phyloP scores from a whole-genome alignment of 2,797 vertebrate species.

The Bucorvus abyssinicus region DNA sequence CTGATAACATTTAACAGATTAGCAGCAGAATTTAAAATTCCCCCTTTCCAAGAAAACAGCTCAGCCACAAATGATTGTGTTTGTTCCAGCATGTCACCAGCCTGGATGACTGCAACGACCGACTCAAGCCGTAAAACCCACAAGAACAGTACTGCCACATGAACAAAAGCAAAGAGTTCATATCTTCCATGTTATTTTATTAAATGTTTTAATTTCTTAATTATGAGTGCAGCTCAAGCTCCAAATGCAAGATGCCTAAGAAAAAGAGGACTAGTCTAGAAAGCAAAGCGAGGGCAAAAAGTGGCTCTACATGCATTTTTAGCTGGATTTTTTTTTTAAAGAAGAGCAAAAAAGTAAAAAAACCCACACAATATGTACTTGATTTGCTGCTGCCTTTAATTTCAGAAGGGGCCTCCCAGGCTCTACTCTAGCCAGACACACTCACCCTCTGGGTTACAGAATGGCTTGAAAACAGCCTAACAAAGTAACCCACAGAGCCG shows the following conservation, averaged over 20 bases:
- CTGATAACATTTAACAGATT: background rate
- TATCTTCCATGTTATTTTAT: background rate
- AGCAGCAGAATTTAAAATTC: background rate
- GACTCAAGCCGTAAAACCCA: background rate
- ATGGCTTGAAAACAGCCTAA: background rate
- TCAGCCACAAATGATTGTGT: background rate
- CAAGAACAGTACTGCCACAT: background rate
- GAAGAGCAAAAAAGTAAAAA: background rate
- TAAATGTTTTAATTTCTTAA: background rate
- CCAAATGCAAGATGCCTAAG: background rate
- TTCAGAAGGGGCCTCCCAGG: background rate
- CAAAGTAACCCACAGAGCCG: background rate
- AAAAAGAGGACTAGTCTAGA: background rate
- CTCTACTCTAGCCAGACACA: background rate
- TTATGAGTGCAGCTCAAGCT: background rate
- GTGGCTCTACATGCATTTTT: background rate
- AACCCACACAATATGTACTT: background rate
- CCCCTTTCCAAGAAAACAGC: background rate
- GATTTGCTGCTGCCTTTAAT: background rate
- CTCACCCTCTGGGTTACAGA: background rate
- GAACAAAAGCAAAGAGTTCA: background rate
- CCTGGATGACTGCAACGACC: background rate
- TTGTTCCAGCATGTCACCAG: background rate
- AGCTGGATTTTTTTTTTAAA: too few species aligned
- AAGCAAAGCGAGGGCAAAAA: background rate